Percentiles rank a stretch among this genome's conserved stretches.
Conservation (phyloP, 2,797 vertebrate genomes). For the Rhinoraja longicauda region DNA sequence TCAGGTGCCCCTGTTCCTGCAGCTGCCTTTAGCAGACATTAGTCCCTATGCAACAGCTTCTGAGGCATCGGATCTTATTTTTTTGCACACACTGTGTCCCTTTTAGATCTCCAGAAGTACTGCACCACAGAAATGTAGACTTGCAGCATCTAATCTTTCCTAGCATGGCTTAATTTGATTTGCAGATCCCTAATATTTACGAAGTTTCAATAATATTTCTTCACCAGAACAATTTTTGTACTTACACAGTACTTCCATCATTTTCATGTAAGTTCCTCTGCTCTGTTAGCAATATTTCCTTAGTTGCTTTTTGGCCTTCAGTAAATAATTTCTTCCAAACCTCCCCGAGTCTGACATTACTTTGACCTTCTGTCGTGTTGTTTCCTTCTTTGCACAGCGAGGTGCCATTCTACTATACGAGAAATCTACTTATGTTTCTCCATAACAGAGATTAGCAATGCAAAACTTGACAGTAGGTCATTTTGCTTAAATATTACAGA, state of each 20-base stretch:
- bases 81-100: too few species aligned
- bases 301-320: not conserved
- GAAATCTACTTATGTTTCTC: not conserved
- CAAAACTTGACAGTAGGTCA: constrained; percentile 2
- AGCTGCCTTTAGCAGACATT: not conserved
- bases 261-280: not conserved
- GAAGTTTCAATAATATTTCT: not conserved
- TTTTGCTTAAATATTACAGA: not conserved
- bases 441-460: not conserved
- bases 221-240: not conserved
- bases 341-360: not conserved
- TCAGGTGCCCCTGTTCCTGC: not conserved
- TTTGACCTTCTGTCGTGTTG: not conserved
- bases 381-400: not conserved
- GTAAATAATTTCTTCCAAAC: not conserved
- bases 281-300: not conserved
- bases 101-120: not conserved
- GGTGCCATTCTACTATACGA: not conserved
- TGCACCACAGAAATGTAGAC: not conserved
- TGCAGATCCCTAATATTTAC: not conserved
- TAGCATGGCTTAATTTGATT: not conserved
- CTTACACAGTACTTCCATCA: not conserved
- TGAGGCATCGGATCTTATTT: not conserved
- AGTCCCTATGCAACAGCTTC: not conserved
- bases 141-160: not conserved